Evolutionary conservation across 2,113 vertebrate species (phyloP).

Genomic region (Brevimyrus niger): DNA sequence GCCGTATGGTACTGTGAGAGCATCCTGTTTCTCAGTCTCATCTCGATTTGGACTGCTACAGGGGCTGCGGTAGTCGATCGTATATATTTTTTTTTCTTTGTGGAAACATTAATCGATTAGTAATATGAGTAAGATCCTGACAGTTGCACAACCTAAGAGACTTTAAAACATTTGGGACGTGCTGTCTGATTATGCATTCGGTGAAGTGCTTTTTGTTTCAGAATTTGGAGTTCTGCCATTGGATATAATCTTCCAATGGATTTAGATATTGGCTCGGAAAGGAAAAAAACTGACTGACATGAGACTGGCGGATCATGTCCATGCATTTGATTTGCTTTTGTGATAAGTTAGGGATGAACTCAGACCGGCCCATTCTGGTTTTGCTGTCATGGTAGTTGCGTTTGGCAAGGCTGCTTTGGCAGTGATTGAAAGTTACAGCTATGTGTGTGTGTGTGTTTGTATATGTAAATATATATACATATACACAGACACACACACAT

Average conservation of each 20-base stretch:
- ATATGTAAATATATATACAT: background rate
- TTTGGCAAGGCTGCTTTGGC: background rate
- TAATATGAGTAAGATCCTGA: background rate
- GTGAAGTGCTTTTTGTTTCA: background rate
- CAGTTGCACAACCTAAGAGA: background rate
- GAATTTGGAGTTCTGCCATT: background rate
- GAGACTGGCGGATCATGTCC: background rate
- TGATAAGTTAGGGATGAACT: background rate
- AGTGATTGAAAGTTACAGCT: background rate
- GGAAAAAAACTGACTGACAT: background rate
- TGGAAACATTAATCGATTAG: background rate
- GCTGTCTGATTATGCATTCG: background rate
- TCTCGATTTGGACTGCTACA: background rate
- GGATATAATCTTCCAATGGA: background rate
- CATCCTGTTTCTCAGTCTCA: background rate
- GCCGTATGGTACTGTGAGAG: background rate
- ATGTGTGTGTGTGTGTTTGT: background rate
- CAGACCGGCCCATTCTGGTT: background rate
- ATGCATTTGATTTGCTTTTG: background rate
- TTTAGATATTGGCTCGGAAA: background rate
- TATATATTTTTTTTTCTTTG: background rate
- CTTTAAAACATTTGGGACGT: background rate
- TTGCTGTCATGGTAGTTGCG: background rate
- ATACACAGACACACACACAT: background rate
- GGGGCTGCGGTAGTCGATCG: background rate